phyloP scores from a whole-genome alignment of 2,113 vertebrate genomes.

The Ptilorrhoa leucosticta region DNA sequence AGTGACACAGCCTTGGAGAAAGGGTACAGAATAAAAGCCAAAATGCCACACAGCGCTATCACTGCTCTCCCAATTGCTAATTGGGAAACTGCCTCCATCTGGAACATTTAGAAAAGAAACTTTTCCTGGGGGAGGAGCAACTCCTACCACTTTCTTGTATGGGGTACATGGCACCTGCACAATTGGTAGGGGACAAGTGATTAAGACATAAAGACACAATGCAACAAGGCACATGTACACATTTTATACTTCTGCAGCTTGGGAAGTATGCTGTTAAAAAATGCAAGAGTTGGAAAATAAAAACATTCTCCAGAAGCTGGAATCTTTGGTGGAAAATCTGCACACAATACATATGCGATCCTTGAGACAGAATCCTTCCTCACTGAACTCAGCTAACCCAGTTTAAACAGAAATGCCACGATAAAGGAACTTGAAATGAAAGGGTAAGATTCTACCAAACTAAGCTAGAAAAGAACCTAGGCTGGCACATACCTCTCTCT shows the following conservation, averaged over 20 bases:
- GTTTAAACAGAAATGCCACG: not conserved
- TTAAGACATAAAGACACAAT: not conserved
- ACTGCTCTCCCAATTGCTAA: not conserved
- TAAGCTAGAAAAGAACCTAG: not conserved
- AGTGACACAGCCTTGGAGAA: rapidly evolving
- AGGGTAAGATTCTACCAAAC: not conserved
- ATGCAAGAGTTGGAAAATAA: not conserved
- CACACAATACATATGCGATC: not conserved
- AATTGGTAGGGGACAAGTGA: not conserved
- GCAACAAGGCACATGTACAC: not conserved
- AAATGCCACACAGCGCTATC: not conserved
- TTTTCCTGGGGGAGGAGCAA: not conserved
- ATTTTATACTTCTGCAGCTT: not conserved
- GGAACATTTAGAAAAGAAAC: not conserved
- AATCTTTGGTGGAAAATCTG: not conserved
- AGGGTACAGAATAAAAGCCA: not conserved
- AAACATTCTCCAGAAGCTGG: not conserved
- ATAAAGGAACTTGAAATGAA: not conserved
- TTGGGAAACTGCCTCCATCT: not conserved
- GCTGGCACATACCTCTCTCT: not conserved
- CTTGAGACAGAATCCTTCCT: not conserved
- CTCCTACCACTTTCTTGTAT: not conserved
- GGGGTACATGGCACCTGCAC: not conserved
- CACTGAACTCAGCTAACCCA: not conserved
- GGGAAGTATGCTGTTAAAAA: not conserved